Conservation (phyloP, 2,797 vertebrate species). For the Sebastes iracundus region DNA sequence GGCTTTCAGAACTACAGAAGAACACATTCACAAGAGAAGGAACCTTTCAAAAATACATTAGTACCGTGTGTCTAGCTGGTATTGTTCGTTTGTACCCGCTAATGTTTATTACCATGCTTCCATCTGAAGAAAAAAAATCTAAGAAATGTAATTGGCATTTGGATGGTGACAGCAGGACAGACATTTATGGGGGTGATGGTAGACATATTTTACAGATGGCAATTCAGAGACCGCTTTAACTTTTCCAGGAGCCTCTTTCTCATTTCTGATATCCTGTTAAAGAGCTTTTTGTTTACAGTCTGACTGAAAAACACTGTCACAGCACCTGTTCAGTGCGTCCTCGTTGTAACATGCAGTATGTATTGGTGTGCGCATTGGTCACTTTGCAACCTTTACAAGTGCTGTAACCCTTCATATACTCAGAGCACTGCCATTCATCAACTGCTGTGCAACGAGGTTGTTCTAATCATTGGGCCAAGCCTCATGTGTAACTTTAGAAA, state of each 20-base stretch:
- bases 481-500: neutral
- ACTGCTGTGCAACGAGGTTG: neutral
- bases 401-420: neutral
- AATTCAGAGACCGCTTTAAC: neutral
- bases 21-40: neutral
- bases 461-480: neutral
- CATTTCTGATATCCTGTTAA: neutral
- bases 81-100: neutral
- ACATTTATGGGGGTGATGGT: slow-evolving; percentile 22
- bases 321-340: neutral
- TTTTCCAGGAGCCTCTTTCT: neutral
- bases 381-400: neutral
- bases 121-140: neutral
- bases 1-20: neutral
- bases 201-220: slow-evolving; percentile 8
- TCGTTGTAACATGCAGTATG: neutral
- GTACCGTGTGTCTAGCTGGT: neutral
- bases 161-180: slow-evolving; percentile 15
- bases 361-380: neutral
- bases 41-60: neutral
- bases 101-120: slow-evolving; percentile 1
- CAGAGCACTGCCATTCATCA: neutral
- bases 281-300: neutral
- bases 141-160: slow-evolving; percentile 23
- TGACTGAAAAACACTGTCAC: neutral